Percentiles rank a stretch among this genome's conserved stretches.
phyloP scores from a whole-genome alignment of 2,888 invertebrate species.

The Deroplatys truncata region DNA sequence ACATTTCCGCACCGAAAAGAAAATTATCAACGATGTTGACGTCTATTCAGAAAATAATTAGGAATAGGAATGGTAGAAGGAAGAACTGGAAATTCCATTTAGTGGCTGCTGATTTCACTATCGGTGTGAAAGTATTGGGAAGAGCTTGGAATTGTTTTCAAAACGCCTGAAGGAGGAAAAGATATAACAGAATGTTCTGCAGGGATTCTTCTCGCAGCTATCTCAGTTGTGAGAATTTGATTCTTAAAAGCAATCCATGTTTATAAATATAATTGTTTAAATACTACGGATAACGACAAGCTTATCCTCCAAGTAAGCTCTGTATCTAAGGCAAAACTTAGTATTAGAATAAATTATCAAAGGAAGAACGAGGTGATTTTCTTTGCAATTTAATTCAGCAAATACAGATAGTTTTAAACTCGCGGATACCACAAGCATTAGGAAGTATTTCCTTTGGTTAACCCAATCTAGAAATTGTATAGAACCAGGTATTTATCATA shows the following conservation, averaged over 20 bases:
- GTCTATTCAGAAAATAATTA: background rate
- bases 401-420: too few relatives aligned
- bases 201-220: background rate
- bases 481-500: too few relatives aligned
- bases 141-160: background rate
- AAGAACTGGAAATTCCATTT: background rate
- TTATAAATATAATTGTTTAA: background rate
- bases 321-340: background rate
- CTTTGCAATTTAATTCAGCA: too few relatives aligned
- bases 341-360: background rate
- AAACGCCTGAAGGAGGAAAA: background rate
- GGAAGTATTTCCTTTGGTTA: too few relatives aligned
- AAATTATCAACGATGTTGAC: background rate
- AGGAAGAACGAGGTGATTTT: background rate
- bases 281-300: background rate
- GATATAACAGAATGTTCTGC: background rate
- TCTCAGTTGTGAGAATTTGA: background rate
- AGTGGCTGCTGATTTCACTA: background rate
- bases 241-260: background rate
- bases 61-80: background rate
- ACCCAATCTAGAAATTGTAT: too few relatives aligned
- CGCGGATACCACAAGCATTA: too few relatives aligned
- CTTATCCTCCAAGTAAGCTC: background rate
- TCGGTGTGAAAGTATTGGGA: background rate
- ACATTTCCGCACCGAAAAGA: too few relatives aligned